A percentile compares a stretch with the other conserved stretches of the same genome.
phyloP scores from a whole-genome alignment of 2,113 vertebrate species.

The Sinocyclocheilus anshuiensis region DNA sequence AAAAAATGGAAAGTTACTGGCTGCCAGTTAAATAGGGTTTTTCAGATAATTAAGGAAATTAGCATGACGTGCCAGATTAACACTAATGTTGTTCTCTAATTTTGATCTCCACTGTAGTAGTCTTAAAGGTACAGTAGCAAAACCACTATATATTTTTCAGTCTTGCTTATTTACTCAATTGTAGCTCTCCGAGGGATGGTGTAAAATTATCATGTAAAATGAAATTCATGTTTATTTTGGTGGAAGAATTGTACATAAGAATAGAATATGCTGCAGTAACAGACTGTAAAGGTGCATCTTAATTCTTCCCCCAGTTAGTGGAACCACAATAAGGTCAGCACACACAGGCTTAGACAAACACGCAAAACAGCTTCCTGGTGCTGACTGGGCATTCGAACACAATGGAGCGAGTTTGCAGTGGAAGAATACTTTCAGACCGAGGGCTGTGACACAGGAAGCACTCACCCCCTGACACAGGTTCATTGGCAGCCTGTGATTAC shows the following conservation, averaged over 20 bases:
- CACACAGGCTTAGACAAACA: background rate
- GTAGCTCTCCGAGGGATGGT: too few relatives aligned
- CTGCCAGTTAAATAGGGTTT: too few relatives aligned
- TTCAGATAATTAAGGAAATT: too few relatives aligned
- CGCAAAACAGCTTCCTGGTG: conserved; percentile 50
- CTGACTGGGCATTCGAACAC: conserved; percentile 64
- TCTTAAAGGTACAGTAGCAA: background rate
- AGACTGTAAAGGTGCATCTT: background rate
- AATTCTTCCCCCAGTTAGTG: background rate
- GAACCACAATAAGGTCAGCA: background rate
- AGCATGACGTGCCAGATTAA: too few relatives aligned
- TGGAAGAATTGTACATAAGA: background rate
- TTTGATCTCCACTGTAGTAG: background rate
- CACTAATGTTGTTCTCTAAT: too few relatives aligned
- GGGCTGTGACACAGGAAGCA: conserved; percentile 56
- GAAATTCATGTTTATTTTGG: too few relatives aligned
- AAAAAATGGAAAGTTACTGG: too few relatives aligned
- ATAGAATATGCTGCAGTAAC: background rate
- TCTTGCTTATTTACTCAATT: too few relatives aligned
- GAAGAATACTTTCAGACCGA: conserved; percentile 48
- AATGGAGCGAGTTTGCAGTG: conserved; percentile 51
- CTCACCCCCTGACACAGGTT: conserved; percentile 48
- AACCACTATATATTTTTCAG: background rate
- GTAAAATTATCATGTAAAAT: background rate
- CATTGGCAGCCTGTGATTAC: conserved; percentile 36